A percentile compares a stretch with the other conserved stretches of the same genome.
Evolutionary conservation across 2,113 vertebrate genomes (phyloP).

Genomic region (Catharus fuscescens): DNA sequence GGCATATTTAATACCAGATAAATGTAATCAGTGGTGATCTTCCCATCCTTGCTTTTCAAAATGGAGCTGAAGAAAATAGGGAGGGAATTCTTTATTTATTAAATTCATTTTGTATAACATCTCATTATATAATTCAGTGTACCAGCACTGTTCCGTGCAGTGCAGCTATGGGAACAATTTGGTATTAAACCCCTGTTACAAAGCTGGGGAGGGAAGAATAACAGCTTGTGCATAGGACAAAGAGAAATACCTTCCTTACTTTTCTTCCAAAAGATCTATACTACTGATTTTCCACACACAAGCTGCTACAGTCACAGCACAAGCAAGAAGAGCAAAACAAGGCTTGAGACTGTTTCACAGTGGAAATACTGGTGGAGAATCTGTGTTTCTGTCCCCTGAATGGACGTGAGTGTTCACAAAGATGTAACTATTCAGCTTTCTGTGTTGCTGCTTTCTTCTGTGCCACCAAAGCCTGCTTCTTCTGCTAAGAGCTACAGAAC

Average conservation of each 20-base stretch:
- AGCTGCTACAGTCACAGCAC: neutral
- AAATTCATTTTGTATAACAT: neutral
- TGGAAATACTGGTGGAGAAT: neutral
- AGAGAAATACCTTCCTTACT: neutral
- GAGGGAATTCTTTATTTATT: neutral
- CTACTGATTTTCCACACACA: neutral
- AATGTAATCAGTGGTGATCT: neutral
- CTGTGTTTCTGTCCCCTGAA: neutral
- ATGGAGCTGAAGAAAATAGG: neutral
- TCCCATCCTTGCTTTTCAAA: neutral
- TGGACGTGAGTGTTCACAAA: neutral
- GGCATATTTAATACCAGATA: neutral
- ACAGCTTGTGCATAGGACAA: neutral
- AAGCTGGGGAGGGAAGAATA: neutral
- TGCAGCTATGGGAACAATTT: neutral
- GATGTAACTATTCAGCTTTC: neutral
- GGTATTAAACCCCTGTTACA: neutral
- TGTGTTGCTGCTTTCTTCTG: neutral
- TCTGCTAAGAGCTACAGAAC: neutral
- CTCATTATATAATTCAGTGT: neutral
- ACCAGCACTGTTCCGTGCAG: neutral
- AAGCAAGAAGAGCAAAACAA: neutral
- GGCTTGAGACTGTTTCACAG: neutral
- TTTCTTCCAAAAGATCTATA: neutral
- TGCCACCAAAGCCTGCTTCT: neutral